phyloP scores from a whole-genome alignment of 53 echinoderm and acorn worm species.

The Patiria pectinifera region DNA sequence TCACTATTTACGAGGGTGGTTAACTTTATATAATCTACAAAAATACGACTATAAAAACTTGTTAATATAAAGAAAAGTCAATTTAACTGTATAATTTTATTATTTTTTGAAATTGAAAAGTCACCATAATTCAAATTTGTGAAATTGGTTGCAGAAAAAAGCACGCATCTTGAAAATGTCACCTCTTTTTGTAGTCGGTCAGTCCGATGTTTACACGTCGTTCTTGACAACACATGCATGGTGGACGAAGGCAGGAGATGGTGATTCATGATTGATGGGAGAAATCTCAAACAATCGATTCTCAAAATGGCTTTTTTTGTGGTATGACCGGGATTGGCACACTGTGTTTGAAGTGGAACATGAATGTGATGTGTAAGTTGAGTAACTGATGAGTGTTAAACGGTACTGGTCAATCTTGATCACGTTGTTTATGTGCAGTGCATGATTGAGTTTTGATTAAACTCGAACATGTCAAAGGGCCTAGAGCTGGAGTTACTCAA shows the following conservation, averaged over 20 bases:
- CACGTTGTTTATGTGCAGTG: too few relatives aligned
- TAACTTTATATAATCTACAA: neutral
- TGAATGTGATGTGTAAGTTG: too few relatives aligned
- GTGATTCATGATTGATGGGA: neutral
- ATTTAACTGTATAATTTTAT: neutral
- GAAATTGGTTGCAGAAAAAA: neutral
- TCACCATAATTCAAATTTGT: neutral
- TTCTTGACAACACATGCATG: conserved; percentile 57
- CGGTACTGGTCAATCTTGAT: too few relatives aligned
- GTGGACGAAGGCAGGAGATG: neutral
- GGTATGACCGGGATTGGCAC: neutral
- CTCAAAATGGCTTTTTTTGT: neutral
- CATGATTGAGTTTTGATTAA: too few relatives aligned
- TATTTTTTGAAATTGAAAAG: neutral
- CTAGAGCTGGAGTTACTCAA: too few relatives aligned
- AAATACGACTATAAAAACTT: neutral
- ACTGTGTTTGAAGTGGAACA: too few relatives aligned
- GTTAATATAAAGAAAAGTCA: neutral
- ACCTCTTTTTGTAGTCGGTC: conserved; percentile 7
- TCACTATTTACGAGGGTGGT: conserved; percentile 12
- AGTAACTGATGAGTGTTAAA: too few relatives aligned
- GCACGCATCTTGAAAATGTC: neutral
- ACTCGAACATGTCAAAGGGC: too few relatives aligned
- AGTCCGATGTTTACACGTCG: conserved; percentile 56
- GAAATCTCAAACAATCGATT: neutral